Evolutionary conservation across 2,888 invertebrate species (phyloP), one percentile per base, ranked within the genome.

Genomic region (Hypercompe scribonia): DNA sequence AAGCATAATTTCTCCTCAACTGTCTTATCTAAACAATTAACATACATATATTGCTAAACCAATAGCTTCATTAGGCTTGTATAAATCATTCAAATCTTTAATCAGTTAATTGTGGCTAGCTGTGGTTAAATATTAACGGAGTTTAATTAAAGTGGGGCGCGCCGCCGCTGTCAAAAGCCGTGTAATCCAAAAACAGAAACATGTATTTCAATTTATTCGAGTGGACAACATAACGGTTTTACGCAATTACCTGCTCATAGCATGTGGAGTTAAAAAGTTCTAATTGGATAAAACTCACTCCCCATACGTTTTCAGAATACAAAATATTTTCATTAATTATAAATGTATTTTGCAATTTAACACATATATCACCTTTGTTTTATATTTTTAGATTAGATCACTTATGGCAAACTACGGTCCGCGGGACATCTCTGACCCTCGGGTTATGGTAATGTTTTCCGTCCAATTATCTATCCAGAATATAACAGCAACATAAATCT

Each of bases 181-280:
- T 87, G 86, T 86, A 84, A 76, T 84, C 78, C 82, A 78, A 85
- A 88, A 87, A 85, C 87, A 78, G 82, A 83, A 84, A 86, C 81
- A 83, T 86, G 83, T 85, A 89, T 88, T 90, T 88, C 86, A 89
- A 89, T 91, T 90, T 89, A 87, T 84, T 87, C 81, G 79, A 87
- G 87, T 82, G 82, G 86, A 84, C 80, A 78, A 83, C 79, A 78
- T 73, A 78, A 84, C 78, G 82, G 88, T 86, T 89, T 83, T 79
- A 33, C 80, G 78, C 78, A 75, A 77, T 80, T 79, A 79, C 79
- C 76, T 78, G 72, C 80, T 77, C 74, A 75, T 28, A 68, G 76
- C 73, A 78, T 82, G 80, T 76, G 75, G 76, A 82, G 81, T 82
- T 80, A 36, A 68, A n/a, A 34, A 34, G 34, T 68, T 34, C 33